Evolutionary conservation across 2,888 invertebrate species (phyloP).

Genomic region (Willowsia nigromaculata): DNA sequence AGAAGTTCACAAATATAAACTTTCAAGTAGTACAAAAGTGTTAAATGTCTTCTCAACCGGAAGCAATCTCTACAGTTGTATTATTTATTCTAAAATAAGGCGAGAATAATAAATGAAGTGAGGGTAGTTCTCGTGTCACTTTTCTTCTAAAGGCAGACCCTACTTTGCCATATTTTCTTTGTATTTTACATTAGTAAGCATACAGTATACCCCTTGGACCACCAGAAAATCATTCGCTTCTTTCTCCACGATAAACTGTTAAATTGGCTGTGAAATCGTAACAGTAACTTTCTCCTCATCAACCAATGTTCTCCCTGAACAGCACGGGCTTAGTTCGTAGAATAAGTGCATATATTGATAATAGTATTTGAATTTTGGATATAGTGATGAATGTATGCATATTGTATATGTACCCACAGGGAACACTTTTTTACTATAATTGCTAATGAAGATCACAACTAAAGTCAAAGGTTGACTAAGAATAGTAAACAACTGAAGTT

Average conservation of each 20-base stretch:
- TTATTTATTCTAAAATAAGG: background rate
- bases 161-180: background rate
- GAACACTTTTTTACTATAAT: too few species aligned
- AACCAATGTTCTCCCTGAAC: background rate
- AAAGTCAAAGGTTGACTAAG: too few species aligned
- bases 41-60: too few species aligned
- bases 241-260: constrained; percentile 34
- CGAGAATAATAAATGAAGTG: background rate
- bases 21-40: too few species aligned
- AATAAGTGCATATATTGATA: background rate
- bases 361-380: constrained; percentile 5
- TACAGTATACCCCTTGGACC: background rate
- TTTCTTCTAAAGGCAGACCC: background rate
- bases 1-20: too few species aligned
- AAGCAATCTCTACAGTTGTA: too few species aligned
- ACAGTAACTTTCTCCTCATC: constrained; percentile 45
- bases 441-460: too few species aligned
- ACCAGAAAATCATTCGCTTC: background rate
- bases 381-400: too few species aligned
- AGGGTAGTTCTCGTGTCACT: background rate
- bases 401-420: too few species aligned
- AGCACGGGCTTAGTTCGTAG: background rate
- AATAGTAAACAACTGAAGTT: too few species aligned
- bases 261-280: constrained; percentile 61
- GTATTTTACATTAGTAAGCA: background rate